Conservation (phyloP, 2,113 vertebrate species). For the Probosciger aterrimus region DNA sequence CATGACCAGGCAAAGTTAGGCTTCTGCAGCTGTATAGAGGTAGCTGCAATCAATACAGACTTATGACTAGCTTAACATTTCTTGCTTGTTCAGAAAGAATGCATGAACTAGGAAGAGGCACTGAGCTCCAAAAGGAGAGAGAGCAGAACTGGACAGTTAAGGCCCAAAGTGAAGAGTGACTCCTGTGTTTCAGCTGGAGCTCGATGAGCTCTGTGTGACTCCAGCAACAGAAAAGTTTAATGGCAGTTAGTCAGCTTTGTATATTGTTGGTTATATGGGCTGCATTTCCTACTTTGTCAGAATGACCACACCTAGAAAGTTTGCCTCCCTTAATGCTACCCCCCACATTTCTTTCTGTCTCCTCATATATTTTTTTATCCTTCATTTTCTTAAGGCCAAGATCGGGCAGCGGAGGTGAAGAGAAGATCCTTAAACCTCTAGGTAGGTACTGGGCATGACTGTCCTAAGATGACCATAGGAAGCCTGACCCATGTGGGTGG, state of each 20-base stretch:
- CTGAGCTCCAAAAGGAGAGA: not conserved
- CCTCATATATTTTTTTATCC: not conserved
- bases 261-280: not conserved
- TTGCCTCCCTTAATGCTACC: not conserved
- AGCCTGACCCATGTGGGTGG: not conserved
- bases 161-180: not conserved
- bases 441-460: constrained; percentile 1
- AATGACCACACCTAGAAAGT: not conserved
- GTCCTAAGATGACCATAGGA: not conserved
- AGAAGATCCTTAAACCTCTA: not conserved
- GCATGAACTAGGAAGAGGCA: not conserved
- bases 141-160: not conserved
- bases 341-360: not conserved
- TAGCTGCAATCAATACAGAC: not conserved
- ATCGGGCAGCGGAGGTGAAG: not conserved
- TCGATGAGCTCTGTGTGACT: not conserved
- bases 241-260: not conserved
- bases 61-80: not conserved
- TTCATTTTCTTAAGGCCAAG: constrained; percentile 37
- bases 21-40: not conserved
- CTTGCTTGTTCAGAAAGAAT: not conserved
- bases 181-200: not conserved
- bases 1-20: not conserved
- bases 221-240: not conserved
- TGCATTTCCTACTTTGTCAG: not conserved